Evolutionary conservation across 2,888 invertebrate genomes (phyloP).

Genomic region (Venustoraphidia nigricollis): DNA sequence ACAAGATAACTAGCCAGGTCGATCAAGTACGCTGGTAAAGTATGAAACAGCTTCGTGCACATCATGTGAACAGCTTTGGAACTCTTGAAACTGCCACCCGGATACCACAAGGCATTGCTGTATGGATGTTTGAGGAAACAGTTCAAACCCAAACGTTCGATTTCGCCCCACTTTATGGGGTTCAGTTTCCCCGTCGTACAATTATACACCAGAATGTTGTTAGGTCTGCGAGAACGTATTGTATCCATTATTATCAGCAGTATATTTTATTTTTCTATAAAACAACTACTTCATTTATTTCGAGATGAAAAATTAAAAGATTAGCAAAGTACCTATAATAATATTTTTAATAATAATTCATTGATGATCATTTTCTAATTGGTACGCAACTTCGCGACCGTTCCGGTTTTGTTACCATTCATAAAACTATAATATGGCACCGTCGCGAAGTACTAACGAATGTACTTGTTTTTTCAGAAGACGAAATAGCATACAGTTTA

Average conservation of each 20-base stretch:
- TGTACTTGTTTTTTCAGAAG: too few relatives aligned
- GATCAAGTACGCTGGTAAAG: constrained; percentile 40
- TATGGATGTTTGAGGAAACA: constrained; percentile 41
- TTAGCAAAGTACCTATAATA: neutral
- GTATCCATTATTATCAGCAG: too few relatives aligned
- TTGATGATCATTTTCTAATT: too few relatives aligned
- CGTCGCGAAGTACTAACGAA: too few relatives aligned
- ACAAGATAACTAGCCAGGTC: constrained; percentile 35
- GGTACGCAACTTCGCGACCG: too few relatives aligned
- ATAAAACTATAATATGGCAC: too few relatives aligned
- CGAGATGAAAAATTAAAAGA: too few relatives aligned
- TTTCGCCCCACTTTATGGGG: constrained; percentile 52
- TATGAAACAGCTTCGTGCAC: constrained; percentile 30
- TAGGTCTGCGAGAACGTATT: constrained; percentile 17
- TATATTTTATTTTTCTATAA: too few relatives aligned
- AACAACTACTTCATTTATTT: too few relatives aligned
- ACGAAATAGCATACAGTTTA: too few relatives aligned
- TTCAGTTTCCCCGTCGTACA: constrained; percentile 56
- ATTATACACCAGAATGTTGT: constrained; percentile 49
- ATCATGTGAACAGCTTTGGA: constrained; percentile 27
- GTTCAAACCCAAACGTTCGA: constrained; percentile 35
- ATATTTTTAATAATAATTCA: too few relatives aligned
- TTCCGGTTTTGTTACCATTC: too few relatives aligned
- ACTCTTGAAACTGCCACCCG: constrained; percentile 35
- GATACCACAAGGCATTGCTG: constrained; percentile 51